Conservation (phyloP, 2,113 vertebrate genomes). For the Pteropus alecto region DNA sequence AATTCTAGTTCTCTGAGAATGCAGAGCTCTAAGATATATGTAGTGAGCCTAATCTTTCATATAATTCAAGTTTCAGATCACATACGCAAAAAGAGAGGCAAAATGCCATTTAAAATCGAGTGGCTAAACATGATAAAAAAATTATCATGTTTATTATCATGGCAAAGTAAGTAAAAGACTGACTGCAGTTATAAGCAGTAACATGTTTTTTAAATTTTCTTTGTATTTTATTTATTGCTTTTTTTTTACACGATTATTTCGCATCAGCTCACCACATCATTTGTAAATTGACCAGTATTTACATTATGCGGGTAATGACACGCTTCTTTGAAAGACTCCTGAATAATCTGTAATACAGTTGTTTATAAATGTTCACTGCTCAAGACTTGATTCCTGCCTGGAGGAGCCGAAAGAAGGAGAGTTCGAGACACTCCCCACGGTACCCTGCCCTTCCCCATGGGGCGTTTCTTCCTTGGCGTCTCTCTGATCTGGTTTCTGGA, state of each 20-base stretch:
- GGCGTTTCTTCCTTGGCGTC: rapidly evolving
- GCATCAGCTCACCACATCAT: background rate
- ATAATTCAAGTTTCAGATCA: constrained; percentile 81
- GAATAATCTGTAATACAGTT: background rate
- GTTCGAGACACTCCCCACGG: rapidly evolving
- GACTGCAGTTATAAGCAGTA: background rate
- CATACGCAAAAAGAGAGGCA: constrained; percentile 60
- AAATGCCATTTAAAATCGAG: constrained; percentile 42
- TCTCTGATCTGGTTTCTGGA: background rate
- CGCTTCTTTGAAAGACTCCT: constrained; percentile 20
- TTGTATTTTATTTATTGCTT: constrained; percentile 22
- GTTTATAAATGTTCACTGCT: background rate
- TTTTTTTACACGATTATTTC: background rate
- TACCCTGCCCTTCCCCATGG: background rate
- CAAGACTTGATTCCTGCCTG: background rate
- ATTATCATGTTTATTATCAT: too few species aligned
- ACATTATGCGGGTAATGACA: constrained; percentile 14
- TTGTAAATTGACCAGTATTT: background rate
- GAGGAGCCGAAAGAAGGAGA: background rate
- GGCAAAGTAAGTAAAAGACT: constrained; percentile 1
- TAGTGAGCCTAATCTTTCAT: constrained; percentile 75
- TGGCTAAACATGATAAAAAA: background rate
- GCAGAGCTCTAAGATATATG: constrained; percentile 76
- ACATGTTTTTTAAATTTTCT: background rate
- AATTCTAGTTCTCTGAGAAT: constrained; percentile 82